Conservation (phyloP, 2,113 vertebrate species). For the Pyrgilauda ruficollis region DNA sequence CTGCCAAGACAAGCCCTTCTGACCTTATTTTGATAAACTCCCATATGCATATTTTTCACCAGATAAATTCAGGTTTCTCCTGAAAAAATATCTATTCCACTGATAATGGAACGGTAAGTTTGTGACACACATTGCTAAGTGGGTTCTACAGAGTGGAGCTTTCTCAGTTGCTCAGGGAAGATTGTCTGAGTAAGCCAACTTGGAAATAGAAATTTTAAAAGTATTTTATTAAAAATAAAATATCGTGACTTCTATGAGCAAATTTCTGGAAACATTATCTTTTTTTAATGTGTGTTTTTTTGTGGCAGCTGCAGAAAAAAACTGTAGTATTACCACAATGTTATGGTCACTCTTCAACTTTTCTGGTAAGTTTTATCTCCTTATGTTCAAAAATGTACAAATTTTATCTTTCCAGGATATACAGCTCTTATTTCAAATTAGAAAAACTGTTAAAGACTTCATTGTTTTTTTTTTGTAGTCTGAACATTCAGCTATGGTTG, state of each 20-base stretch:
- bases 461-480: background rate
- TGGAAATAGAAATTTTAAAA: background rate
- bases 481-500: background rate
- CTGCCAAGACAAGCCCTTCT: background rate
- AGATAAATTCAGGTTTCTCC: background rate
- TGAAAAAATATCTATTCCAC: background rate
- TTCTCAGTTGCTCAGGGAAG: background rate
- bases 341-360: background rate
- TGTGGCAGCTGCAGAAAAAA: background rate
- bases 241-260: background rate
- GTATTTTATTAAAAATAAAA: background rate
- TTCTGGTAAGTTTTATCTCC: background rate
- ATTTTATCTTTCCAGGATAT: background rate
- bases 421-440: background rate
- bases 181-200: background rate
- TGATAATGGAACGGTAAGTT: background rate
- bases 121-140: accelerated
- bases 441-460: background rate
- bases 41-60: background rate
- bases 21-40: background rate
- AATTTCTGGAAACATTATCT: background rate
- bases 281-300: background rate
- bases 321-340: background rate
- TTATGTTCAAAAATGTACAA: background rate
- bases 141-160: background rate